These are phyloP conservation scores for Stictonetta naevosa DNA, from an alignment of 2,113 vertebrate species.

Conservation along the genomic window DNA sequence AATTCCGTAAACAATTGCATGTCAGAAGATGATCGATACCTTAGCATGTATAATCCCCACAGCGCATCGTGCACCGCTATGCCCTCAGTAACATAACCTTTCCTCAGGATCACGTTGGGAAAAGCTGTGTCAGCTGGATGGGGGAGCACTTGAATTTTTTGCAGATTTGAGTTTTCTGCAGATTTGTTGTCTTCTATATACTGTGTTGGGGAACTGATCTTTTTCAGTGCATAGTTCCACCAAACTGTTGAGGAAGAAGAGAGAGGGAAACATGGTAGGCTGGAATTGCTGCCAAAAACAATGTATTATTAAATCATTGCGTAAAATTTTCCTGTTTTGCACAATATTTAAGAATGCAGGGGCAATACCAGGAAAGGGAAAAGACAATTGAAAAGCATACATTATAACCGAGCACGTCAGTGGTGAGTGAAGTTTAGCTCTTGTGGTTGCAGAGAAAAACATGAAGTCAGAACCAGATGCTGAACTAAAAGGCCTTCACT, in stretches of 20 bases:
- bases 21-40: neutral
- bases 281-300: constrained; percentile 57
- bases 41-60: neutral
- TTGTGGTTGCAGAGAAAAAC: constrained; percentile 19
- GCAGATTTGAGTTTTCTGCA: neutral
- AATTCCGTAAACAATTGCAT: neutral
- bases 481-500: neutral
- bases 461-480: constrained; percentile 14
- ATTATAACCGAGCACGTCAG: neutral
- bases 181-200: neutral
- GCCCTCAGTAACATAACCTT: neutral
- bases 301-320: constrained; percentile 55
- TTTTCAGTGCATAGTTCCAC: neutral
- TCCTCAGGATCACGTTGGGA: neutral
- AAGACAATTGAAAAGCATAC: constrained; percentile 57
- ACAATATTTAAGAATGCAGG: constrained; percentile 54
- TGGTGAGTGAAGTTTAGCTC: neutral
- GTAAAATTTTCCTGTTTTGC: constrained; percentile 69
- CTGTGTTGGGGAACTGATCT: neutral
- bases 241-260: constrained; percentile 26
- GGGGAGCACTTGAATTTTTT: neutral
- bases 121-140: neutral
- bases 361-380: constrained; percentile 65
- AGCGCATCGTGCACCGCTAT: neutral
- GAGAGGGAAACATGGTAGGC: constrained; percentile 20